Evolutionary conservation across 2,113 vertebrate species (phyloP).

Genomic region (Notiomystis cincta): DNA sequence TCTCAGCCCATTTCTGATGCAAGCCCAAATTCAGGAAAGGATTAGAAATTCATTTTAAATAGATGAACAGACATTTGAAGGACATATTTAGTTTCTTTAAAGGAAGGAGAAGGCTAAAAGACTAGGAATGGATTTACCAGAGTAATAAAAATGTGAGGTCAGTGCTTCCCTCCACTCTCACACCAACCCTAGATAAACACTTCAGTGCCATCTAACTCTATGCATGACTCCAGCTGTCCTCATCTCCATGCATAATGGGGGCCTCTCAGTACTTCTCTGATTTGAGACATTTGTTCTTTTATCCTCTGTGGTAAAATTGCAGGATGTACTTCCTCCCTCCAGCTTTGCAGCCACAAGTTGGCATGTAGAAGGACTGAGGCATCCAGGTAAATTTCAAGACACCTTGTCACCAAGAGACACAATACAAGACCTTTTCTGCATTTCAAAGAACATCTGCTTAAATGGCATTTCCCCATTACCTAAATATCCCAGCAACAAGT

Average conservation of each 20-base stretch:
- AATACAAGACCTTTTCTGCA: background rate
- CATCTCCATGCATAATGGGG: background rate
- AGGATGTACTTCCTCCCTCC: background rate
- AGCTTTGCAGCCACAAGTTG: background rate
- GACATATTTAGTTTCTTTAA: background rate
- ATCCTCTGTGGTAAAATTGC: background rate
- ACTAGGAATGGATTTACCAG: background rate
- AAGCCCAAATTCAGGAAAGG: background rate
- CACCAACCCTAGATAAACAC: background rate
- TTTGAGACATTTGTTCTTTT: background rate
- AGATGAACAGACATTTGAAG: background rate
- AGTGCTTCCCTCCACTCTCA: background rate
- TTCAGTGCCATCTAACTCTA: background rate
- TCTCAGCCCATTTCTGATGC: background rate
- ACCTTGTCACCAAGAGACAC: background rate
- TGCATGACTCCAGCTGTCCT: background rate
- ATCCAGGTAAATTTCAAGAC: background rate
- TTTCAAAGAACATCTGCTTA: background rate
- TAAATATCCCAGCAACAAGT: background rate
- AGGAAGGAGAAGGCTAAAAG: background rate
- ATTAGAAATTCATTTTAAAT: background rate
- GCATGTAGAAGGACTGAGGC: background rate
- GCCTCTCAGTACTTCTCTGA: background rate
- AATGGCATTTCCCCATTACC: background rate
- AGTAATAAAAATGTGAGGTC: background rate